phyloP scores from a whole-genome alignment of 2,113 vertebrate species.

The Boleophthalmus pectinirostris region DNA sequence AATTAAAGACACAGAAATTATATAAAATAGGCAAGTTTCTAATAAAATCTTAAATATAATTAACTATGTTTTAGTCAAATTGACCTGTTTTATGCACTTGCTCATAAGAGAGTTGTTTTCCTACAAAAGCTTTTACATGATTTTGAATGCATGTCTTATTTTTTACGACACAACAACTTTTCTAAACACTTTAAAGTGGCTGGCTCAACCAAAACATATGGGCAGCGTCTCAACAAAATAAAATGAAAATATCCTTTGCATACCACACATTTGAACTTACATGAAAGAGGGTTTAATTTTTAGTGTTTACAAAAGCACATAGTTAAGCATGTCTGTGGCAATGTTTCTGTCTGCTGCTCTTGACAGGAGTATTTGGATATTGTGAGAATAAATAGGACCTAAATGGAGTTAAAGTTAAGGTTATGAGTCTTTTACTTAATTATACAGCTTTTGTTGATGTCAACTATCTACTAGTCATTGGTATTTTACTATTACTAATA shows the following conservation, averaged over 20 bases:
- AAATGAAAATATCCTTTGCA: slow-evolving; percentile 1
- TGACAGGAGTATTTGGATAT: neutral
- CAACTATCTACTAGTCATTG: no score
- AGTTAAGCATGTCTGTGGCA: neutral
- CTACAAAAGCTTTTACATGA: neutral
- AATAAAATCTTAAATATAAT: no score
- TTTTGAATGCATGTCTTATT: neutral
- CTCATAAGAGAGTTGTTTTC: neutral
- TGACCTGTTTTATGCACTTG: neutral
- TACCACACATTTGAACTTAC: neutral
- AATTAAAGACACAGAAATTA: no score
- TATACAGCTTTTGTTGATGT: no score
- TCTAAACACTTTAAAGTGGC: neutral
- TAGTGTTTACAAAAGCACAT: neutral
- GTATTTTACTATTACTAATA: no score
- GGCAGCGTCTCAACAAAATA: neutral
- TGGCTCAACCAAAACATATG: neutral
- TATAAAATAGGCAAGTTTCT: no score
- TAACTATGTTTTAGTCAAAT: no score
- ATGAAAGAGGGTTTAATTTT: neutral
- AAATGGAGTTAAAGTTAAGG: no score
- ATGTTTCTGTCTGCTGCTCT: neutral
- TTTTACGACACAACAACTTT: neutral
- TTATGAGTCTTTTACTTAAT: no score
- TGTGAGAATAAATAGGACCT: neutral